phyloP scores from a whole-genome alignment of 23 tunicate genomes.

The Trididemnum nubilum region DNA sequence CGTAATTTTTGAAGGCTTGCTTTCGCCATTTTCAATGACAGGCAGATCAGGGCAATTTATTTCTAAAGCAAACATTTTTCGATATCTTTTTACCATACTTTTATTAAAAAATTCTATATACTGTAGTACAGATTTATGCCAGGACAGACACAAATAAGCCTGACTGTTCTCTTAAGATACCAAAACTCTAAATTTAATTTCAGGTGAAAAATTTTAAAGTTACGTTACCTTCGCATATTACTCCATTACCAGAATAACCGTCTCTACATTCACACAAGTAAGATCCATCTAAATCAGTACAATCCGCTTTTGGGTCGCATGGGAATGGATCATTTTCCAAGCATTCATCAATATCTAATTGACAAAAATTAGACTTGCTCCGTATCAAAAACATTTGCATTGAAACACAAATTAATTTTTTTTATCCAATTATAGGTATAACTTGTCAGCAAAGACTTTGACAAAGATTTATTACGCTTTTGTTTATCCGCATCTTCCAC shows the following conservation, averaged over 20 bases:
- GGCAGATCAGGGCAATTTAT: conserved; percentile 27
- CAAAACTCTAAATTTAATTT: no score
- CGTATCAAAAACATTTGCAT: background rate
- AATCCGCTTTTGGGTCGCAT: conserved; percentile 47
- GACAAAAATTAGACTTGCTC: background rate
- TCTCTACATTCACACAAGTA: conserved; percentile 42
- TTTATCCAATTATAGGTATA: no score
- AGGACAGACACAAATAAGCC: no score
- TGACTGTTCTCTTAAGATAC: no score
- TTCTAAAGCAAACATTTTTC: conserved; percentile 12
- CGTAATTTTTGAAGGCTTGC: background rate
- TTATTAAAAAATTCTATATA: no score
- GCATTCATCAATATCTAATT: conserved; percentile 60
- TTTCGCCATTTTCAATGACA: conserved; percentile 23
- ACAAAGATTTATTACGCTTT: no score
- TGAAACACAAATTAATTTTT: background rate
- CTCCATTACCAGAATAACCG: conserved; percentile 34
- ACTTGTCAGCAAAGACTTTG: no score
- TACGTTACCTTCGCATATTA: conserved; percentile 42
- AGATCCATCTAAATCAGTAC: conserved; percentile 51
- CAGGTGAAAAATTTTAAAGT: no score
- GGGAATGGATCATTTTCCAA: conserved; percentile 2
- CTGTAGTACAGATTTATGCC: no score
- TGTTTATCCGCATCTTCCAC: no score
- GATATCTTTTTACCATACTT: no score